Evolutionary conservation across 1,140 invertebrate species (phyloP).

Genomic region (Drosophila jambulina): DNA sequence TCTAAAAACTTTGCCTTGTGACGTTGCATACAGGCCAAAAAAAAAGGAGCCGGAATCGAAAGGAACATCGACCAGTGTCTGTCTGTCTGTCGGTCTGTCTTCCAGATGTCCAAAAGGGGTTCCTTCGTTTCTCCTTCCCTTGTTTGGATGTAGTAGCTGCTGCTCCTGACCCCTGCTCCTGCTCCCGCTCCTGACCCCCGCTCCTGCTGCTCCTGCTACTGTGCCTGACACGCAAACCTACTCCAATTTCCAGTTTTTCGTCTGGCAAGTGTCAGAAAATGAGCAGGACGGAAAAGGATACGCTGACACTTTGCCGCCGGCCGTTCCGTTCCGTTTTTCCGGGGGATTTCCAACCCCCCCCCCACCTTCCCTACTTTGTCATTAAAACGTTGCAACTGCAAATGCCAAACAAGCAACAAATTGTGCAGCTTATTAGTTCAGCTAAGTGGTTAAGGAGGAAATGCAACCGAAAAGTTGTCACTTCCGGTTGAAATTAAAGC

Average conservation of each 20-base stretch:
- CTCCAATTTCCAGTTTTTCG: constrained; percentile 75
- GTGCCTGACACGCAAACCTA: constrained; percentile 78
- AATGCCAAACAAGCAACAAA: constrained; percentile 55
- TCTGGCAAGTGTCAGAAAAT: constrained; percentile 55
- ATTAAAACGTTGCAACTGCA: constrained; percentile 73
- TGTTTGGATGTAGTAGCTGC: not conserved
- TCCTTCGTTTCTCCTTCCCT: not conserved
- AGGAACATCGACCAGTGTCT: constrained; percentile 31
- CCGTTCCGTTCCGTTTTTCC: constrained; percentile 2
- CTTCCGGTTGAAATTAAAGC: not conserved
- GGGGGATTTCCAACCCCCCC: not conserved
- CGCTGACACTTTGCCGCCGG: constrained; percentile 62
- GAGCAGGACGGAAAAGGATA: constrained; percentile 42
- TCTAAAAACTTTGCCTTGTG: too few species aligned
- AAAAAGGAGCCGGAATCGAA: constrained; percentile 42
- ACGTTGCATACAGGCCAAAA: constrained; percentile 2
- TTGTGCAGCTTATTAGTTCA: constrained; percentile 61
- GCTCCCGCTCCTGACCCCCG: too few species aligned
- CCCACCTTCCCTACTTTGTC: constrained; percentile 54
- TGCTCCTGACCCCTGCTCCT: not conserved
- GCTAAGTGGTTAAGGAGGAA: constrained; percentile 46
- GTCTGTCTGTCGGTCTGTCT: constrained; percentile 7
- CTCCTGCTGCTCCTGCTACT: constrained; percentile 16
- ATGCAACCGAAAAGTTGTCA: constrained; percentile 9
- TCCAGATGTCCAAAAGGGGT: constrained; percentile 17